Base-by-base conservation (phyloP, 2,113 vertebrate genomes). In the Oreochromis tanganicae region DNA sequence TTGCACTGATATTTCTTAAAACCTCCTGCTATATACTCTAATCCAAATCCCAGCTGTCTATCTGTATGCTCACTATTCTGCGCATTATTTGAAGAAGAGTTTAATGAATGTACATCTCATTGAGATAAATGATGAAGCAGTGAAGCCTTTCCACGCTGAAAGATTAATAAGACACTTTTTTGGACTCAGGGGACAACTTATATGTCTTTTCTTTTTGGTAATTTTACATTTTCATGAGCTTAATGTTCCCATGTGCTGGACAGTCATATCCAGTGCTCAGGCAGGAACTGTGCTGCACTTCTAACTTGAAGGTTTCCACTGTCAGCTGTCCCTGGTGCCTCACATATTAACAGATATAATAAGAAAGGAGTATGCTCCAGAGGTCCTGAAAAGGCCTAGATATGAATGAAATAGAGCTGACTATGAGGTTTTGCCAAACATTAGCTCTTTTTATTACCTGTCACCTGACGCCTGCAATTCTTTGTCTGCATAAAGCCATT, bases 371-470 rank as follows among this genome's bases (percentile, higher is more conserved):
- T 56, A 46, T 66, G 32, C 85, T 81, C 52, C 80, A 46, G 57
- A 82, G 21, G 7, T 85, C 41, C 38, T 85, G 71, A 89, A 92
- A 85, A 91, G 85, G 55, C 38, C 52, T n/a, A 57, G 52, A 84
- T 88, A 87, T 93, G 86, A 93, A 93, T 87, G 52, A 85, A 91
- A 88, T 41, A 93, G 48, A 89, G 90, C 93, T 92, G 93, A 94
- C 86, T 89, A 46, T 81, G 85, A 82, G 79, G 13, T 92, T 92
- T 90, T 59, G 63, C 79, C 55, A 81, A 88, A 93, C 87, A 91
- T 89, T 68, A 81, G 85, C 82, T 89, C 88, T 87, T 92, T 89
- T 89, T 56, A 87, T 91, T 88, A 82, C 81, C 80, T 86, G 92
- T 93, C 90, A 94, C 85, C 92, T 83, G 94, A 94, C 52, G 80